Conservation (phyloP, 2,113 vertebrate genomes). For the Misgurnus mizolepis region DNA sequence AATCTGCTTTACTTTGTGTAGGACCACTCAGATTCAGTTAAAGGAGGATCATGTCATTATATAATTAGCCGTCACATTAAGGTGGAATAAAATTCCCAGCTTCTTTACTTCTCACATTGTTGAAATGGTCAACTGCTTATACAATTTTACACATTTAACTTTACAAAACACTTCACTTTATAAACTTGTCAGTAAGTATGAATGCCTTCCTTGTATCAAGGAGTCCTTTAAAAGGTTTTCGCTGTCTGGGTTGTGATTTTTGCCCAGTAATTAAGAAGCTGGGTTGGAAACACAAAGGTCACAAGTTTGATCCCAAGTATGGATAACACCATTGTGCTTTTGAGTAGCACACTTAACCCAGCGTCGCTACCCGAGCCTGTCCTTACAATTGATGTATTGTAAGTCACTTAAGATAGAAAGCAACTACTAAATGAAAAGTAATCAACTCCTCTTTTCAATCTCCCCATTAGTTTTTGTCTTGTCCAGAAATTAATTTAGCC, state of each 20-base stretch:
- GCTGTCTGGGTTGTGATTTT: constrained; percentile 13
- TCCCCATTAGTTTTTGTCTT: constrained; percentile 22
- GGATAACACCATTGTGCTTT: constrained; percentile 24
- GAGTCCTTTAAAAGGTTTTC: not conserved
- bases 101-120: constrained; percentile 7
- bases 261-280: constrained; percentile 7
- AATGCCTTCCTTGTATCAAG: constrained; percentile 8
- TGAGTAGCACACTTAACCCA: constrained; percentile 6
- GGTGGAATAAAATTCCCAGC: not conserved
- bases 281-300: constrained; percentile 24
- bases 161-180: no score
- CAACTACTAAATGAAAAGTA: constrained; percentile 37
- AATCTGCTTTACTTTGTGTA: not conserved
- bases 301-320: constrained; percentile 28
- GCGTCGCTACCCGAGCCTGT: not conserved
- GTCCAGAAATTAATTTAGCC: constrained; percentile 27
- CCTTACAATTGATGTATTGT: constrained; percentile 24
- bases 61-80: not conserved
- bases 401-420: constrained; percentile 24
- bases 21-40: not conserved
- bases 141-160: not conserved
- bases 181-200: not conserved
- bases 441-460: constrained; percentile 36
- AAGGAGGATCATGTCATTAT: not conserved
- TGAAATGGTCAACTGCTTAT: not conserved